phyloP scores from a whole-genome alignment of 2,797 vertebrate species.

The Xyrichtys novacula region DNA sequence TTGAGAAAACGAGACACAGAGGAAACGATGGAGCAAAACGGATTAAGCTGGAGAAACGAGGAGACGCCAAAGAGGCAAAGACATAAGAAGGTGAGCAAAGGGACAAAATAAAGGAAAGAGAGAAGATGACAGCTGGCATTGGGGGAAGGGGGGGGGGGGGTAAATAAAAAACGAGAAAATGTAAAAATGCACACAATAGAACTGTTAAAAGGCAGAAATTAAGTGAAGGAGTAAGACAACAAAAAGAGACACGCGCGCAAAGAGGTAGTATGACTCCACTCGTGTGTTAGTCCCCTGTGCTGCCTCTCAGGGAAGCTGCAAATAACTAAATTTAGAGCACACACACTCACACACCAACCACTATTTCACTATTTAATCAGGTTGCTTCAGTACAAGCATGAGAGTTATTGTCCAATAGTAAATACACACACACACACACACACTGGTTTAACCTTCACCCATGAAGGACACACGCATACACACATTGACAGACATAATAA shows the following conservation, averaged over 20 bases:
- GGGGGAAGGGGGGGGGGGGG: background rate
- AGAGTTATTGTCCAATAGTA: slow-evolving; percentile 29
- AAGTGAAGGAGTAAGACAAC: no score
- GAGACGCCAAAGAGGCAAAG: background rate
- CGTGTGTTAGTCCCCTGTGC: slow-evolving; percentile 12
- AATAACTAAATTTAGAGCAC: slow-evolving; percentile 9
- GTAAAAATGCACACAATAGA: background rate
- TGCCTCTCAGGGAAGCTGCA: slow-evolving; percentile 24
- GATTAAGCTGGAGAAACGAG: background rate
- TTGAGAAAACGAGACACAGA: background rate
- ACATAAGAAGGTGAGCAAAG: background rate
- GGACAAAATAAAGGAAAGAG: no score
- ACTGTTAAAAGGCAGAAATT: background rate
- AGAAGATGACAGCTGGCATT: background rate
- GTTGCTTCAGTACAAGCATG: slow-evolving; percentile 44
- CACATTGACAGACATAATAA: slow-evolving; percentile 4
- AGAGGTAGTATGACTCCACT: background rate
- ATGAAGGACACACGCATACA: slow-evolving; percentile 22
- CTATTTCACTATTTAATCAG: slow-evolving; percentile 45
- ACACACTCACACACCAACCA: background rate
- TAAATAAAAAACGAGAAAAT: background rate
- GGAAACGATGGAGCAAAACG: background rate
- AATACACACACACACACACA: slow-evolving; percentile 20
- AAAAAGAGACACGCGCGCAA: background rate
- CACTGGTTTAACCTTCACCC: slow-evolving; percentile 10